Percentiles rank a stretch among this genome's conserved stretches.
Evolutionary conservation across 2,888 invertebrate species (phyloP).

Genomic region (Oxyteleia sp.): DNA sequence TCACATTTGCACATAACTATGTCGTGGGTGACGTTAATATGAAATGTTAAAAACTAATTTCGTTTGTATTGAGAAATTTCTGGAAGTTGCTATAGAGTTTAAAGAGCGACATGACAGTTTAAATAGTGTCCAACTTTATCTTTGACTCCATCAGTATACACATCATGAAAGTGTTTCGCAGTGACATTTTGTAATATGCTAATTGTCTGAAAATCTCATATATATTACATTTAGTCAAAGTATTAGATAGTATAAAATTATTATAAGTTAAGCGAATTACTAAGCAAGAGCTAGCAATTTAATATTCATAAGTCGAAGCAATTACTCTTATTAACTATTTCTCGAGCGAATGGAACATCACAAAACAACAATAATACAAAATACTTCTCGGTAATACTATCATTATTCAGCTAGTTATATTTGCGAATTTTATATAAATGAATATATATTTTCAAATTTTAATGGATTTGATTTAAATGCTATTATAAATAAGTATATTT

Average conservation of each 20-base stretch:
- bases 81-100: slow-evolving; percentile 25
- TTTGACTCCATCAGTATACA: slow-evolving; percentile 24
- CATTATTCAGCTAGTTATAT: too few species aligned
- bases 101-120: slow-evolving; percentile 31
- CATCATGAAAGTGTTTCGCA: slow-evolving; percentile 18
- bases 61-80: slow-evolving; percentile 32
- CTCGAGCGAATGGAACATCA: too few species aligned
- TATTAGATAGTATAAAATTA: slow-evolving; percentile 9
- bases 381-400: too few species aligned
- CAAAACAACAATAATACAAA: too few species aligned
- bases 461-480: too few species aligned
- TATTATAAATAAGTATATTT: too few species aligned
- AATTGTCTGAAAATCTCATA: slow-evolving; percentile 16
- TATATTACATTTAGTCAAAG: slow-evolving; percentile 1
- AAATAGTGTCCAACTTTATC: slow-evolving; percentile 42
- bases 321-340: too few species aligned
- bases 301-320: background rate
- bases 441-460: too few species aligned
- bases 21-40: background rate
- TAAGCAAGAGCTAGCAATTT: background rate
- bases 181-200: slow-evolving; percentile 10
- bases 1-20: background rate
- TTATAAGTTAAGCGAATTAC: background rate
- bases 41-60: slow-evolving; percentile 34
- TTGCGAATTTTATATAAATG: too few species aligned